A percentile compares a stretch with the other conserved stretches of the same genome.
Evolutionary conservation across 2,797 vertebrate species (phyloP).

Genomic region (Lemur catta): DNA sequence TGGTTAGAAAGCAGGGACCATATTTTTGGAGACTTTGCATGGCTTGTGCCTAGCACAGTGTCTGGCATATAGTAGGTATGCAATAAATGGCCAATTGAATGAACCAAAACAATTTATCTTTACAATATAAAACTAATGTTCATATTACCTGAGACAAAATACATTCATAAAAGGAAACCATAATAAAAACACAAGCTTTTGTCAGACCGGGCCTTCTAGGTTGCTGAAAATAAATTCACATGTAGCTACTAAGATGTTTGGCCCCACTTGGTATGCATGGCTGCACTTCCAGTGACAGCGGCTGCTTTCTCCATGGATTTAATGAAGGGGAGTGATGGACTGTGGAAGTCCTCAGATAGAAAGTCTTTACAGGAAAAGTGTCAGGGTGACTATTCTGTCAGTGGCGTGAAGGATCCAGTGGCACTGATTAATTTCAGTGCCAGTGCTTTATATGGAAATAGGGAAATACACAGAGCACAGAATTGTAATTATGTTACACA

Average conservation of each 20-base stretch:
- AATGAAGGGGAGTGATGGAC: slow-evolving; percentile 53
- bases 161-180: not conserved
- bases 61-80: too few relatives aligned
- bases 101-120: not conserved
- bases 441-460: slow-evolving; percentile 50
- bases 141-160: not conserved
- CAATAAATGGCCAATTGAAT: not conserved
- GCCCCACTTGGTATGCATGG: slow-evolving; percentile 29
- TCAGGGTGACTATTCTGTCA: slow-evolving; percentile 43
- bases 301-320: not conserved
- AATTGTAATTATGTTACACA: slow-evolving; percentile 41
- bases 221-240: not conserved
- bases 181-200: not conserved
- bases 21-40: not conserved
- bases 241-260: not conserved
- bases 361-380: slow-evolving; percentile 35
- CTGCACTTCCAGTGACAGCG: not conserved
- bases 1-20: not conserved
- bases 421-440: slow-evolving; percentile 60
- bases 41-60: not conserved
- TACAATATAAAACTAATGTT: not conserved
- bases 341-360: slow-evolving; percentile 36
- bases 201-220: not conserved
- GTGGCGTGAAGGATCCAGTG: not conserved
- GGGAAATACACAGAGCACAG: not conserved